Evolutionary conservation across 2,113 vertebrate species (phyloP).

Genomic region (Ciconia stormi): DNA sequence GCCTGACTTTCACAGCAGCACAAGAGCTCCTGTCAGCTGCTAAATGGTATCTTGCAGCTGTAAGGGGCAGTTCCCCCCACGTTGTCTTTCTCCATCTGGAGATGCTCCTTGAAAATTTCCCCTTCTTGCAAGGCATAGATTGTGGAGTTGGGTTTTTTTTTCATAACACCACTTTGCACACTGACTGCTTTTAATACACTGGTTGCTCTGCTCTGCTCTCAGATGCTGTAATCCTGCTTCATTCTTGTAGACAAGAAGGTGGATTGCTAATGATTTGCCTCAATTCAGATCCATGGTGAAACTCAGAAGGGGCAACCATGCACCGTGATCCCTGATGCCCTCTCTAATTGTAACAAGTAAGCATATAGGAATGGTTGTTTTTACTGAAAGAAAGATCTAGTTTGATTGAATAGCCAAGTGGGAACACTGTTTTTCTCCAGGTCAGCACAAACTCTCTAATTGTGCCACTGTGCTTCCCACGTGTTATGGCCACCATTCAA

Average conservation of each 20-base stretch:
- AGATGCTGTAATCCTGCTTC: background rate
- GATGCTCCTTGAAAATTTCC: background rate
- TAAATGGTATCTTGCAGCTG: background rate
- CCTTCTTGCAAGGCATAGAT: background rate
- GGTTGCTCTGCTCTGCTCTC: background rate
- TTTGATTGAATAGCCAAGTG: background rate
- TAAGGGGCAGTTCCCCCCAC: background rate
- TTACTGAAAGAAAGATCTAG: background rate
- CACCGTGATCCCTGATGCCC: background rate
- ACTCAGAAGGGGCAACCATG: background rate
- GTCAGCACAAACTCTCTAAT: background rate
- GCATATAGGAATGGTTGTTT: background rate
- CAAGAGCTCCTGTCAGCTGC: background rate
- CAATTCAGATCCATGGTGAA: background rate
- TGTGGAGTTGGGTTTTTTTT: background rate
- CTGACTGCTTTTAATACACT: background rate
- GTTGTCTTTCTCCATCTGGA: background rate
- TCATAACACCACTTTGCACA: rapidly evolving
- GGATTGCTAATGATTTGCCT: background rate
- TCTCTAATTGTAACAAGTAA: background rate
- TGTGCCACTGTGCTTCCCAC: rapidly evolving
- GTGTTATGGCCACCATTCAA: background rate
- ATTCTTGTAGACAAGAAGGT: background rate
- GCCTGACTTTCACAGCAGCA: background rate
- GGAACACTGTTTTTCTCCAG: background rate